phyloP scores from a whole-genome alignment of 2,113 vertebrate genomes.

The Vidua macroura region DNA sequence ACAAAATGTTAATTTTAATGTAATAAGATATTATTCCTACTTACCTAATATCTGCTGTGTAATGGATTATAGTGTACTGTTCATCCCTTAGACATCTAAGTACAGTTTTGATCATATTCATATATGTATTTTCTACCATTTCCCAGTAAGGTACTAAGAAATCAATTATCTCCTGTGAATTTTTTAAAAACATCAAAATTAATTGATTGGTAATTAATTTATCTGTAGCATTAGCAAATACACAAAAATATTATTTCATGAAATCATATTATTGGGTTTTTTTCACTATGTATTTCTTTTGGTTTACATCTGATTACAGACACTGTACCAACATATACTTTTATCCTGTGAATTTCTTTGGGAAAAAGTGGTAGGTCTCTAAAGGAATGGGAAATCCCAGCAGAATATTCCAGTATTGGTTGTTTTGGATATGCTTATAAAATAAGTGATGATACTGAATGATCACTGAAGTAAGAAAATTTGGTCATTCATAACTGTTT shows the following conservation, averaged over 20 bases:
- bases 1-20: neutral
- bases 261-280: neutral
- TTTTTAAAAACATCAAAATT: conserved; percentile 3
- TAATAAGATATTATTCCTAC: neutral
- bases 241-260: neutral
- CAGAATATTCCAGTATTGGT: neutral
- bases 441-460: neutral
- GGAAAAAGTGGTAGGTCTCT: neutral
- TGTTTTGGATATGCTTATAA: neutral
- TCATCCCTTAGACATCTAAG: conserved; percentile 83
- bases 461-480: neutral
- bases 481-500: neutral
- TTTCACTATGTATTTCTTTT: neutral
- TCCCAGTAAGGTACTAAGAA: conserved; percentile 84
- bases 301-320: neutral
- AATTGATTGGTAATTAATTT: neutral
- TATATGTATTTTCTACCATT: conserved; percentile 78
- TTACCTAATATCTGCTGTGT: conserved; percentile 82
- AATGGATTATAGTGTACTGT: conserved; percentile 61
- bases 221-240: neutral
- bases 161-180: conserved; percentile 79
- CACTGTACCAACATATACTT: neutral
- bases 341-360: neutral
- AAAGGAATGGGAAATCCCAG: neutral
- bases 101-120: conserved; percentile 75